Evolutionary conservation across 35 echinoderm and acorn worm genomes (phyloP).

Genomic region (Ophioderma brevispina): DNA sequence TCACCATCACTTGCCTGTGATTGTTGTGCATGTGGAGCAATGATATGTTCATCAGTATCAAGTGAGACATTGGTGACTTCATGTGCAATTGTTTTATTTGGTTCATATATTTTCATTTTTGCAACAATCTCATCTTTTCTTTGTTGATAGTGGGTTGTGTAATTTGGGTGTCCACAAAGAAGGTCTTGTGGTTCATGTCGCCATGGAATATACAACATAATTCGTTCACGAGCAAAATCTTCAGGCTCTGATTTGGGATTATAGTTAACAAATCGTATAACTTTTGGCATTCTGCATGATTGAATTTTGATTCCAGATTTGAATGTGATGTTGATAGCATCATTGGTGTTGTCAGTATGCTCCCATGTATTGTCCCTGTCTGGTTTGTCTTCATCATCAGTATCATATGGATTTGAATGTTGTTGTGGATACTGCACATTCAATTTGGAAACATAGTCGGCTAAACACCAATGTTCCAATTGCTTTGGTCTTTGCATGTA

Average conservation of each 20-base stretch:
- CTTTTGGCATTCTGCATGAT: background rate
- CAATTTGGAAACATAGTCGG: no score
- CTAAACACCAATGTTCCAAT: conserved; percentile 49
- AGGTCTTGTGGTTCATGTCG: background rate
- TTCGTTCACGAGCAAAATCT: background rate
- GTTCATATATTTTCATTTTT: background rate
- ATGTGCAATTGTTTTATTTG: background rate
- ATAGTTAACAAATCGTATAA: background rate
- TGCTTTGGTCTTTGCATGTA: conserved; percentile 51
- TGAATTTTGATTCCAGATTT: background rate
- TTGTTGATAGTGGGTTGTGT: background rate
- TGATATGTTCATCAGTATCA: background rate
- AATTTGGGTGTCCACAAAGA: background rate
- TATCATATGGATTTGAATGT: background rate
- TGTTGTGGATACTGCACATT: no score
- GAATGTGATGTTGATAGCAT: background rate
- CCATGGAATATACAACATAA: background rate
- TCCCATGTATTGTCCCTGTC: background rate
- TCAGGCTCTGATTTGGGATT: background rate
- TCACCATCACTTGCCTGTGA: background rate
- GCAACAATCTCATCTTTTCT: background rate
- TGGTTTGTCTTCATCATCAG: background rate
- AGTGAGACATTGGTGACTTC: background rate
- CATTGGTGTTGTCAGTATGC: background rate
- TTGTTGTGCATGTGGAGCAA: background rate